Conservation (phyloP, 2,113 vertebrate species). For the Sander lucioperca region DNA sequence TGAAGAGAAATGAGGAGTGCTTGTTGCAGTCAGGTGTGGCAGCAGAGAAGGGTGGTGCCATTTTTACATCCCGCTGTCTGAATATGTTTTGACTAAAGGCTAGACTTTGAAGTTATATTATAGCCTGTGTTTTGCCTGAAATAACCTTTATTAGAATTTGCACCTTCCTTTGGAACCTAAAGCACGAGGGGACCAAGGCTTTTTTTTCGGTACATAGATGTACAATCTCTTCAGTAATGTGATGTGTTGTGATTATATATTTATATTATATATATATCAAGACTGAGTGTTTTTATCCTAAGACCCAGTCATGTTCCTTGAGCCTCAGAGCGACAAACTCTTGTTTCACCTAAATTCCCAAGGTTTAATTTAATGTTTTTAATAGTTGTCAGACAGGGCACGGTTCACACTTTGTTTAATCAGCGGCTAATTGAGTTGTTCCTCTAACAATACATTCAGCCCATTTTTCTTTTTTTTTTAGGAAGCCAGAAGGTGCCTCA, state of each 20-base stretch:
- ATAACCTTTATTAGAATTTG: slow-evolving; percentile 7
- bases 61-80: background rate
- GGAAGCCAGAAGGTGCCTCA: slow-evolving; percentile 1
- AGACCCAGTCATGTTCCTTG: background rate
- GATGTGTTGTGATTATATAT: too few species aligned
- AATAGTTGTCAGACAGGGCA: background rate
- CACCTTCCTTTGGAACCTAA: background rate
- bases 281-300: background rate
- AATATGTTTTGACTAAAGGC: slow-evolving; percentile 8
- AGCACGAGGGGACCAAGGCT: background rate
- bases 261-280: too few species aligned
- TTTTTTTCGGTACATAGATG: background rate
- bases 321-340: background rate
- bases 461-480: slow-evolving; percentile 3
- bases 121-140: background rate
- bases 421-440: background rate
- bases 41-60: background rate
- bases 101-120: slow-evolving; percentile 18
- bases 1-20: slow-evolving; percentile 40
- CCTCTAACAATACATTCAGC: background rate
- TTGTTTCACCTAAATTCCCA: background rate
- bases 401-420: background rate
- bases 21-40: slow-evolving; percentile 49
- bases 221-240: background rate
- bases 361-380: background rate